Base-by-base conservation (phyloP, 1,140 invertebrate species). In the Panagrolaimus sp. region DNA sequence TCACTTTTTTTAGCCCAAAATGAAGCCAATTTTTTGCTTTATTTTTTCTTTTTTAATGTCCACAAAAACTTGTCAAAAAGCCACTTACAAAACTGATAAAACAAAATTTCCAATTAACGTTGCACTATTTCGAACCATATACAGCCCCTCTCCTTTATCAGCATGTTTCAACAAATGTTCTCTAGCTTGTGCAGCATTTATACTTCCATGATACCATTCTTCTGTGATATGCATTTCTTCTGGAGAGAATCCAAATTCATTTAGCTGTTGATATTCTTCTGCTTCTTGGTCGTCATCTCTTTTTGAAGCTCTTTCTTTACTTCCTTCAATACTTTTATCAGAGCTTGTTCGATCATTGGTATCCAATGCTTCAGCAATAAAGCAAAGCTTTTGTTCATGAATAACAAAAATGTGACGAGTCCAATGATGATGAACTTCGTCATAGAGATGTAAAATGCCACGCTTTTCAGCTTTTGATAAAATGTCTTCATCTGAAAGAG, bases 81-180 rank as follows among this genome's bases (percentile, higher is more conserved):
- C n/a, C n/a, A 72, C 77, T 69, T 67, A 81, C 67, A 83, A 57
- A 64, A 81, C 82, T 1, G 79, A 80, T 13, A 82, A 68, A 9
- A 79, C 83, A 45, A 70, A 82, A 51, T 82, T 81, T 45, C 80
- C 80, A 66, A 82, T 82, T 64, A 82, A 82, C 23, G 82, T 76
- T 23, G 63, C 72, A 13, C 79, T 82, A 51, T 82, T 79, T 27
- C 80, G 65, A 25, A 82, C 81, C 63, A 82, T 64, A 65, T 80
- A 82, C 11, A 82, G 48, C 9, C 77, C 79, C 65, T 82, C 74
- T 42, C 74, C 81, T 47, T 78, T 76, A 27, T 73, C 70, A 11
- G 57, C 63, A 57, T 81, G 67, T 48, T 73, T 70, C 47, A 74
- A 43, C 13, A 81, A 62, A 9, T 80, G 74, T 38, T 71, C 46